Base-by-base conservation (phyloP, 2,113 vertebrate genomes). In the Recurvirostra avosetta region DNA sequence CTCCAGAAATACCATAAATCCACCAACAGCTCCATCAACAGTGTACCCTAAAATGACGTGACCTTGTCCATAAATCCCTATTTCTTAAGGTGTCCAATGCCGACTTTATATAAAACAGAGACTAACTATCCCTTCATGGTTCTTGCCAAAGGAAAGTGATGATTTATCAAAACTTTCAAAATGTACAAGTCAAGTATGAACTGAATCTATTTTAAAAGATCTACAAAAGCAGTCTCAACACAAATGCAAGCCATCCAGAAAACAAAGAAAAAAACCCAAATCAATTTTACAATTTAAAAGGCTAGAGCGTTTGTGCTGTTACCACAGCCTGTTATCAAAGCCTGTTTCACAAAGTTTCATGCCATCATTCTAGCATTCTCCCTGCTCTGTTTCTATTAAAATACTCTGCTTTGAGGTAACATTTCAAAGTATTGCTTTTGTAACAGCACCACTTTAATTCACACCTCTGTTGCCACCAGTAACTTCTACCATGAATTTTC, bases 161-260 rank as follows among this genome's bases (percentile, higher is more conserved):
- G 5, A 38, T 32, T 79, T 70, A 92, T 14, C 16, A 47, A 17
- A 90, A 66, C 19, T 78, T 58, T 41, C 21, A n/a, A 53, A 58
- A 63, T 0, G 1, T 17, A 84, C 2, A 10, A 34, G 65, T n/a
- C 7, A 91, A 77, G 14, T n/a, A 58, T 0, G 1, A 86, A 80
- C 9, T 30, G 68, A 38, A 56, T 40, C 4, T 43, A 6, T 12
- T 55, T 49, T 12, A 41, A 41, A 65, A 56, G 36, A 40, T 65
- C 21, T 68, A 76, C 26, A 6, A 32, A 68, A 71, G 19, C 55
- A 30, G 7, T 38, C 30, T 68, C 45, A 11, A 70, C 14, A 41
- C 9, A 84, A 83, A 58, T 16, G 8, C 27, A 87, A 73, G 62
- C 53, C 7, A 72, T 15, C 11, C 2, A 17, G 41, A 34, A 67